Percentiles rank a stretch among this genome's conserved stretches.
These are phyloP conservation scores for Congeria kusceri DNA, from an alignment of 2,888 invertebrate genomes.

Conservation along the genomic window DNA sequence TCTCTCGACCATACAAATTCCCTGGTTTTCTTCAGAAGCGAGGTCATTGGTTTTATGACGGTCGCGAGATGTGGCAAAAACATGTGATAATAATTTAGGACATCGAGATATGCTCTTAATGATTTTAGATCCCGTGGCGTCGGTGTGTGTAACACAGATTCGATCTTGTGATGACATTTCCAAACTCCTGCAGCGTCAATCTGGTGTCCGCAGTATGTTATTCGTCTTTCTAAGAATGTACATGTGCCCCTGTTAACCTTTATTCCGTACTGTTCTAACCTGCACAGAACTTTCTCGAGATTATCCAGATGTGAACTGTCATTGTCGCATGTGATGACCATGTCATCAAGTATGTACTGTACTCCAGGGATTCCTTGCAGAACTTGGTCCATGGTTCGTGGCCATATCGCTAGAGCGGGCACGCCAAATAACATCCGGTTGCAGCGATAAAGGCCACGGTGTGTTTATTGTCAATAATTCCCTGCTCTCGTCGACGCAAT, in stretches of 20 bases:
- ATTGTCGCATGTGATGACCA: constrained; percentile 8
- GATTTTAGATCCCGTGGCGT: constrained; percentile 11
- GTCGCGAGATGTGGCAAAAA: constrained; percentile 28
- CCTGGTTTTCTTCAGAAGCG: constrained; percentile 16
- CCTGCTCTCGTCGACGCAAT: constrained; percentile 42
- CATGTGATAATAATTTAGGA: constrained; percentile 22
- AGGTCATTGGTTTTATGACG: constrained; percentile 14
- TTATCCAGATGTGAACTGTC: constrained; percentile 7
- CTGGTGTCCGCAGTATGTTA: constrained; percentile 37
- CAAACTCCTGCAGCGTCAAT: constrained; percentile 19
- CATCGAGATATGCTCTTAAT: constrained; percentile 23
- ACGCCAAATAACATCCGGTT: constrained; percentile 47
- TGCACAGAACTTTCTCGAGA: constrained; percentile 4
- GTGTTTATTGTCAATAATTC: constrained; percentile 61
- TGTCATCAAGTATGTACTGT: constrained; percentile 12
- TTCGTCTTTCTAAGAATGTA: constrained; percentile 9
- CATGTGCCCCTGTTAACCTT: constrained; percentile 11
- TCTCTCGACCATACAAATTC: constrained; percentile 18
- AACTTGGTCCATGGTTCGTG: constrained; percentile 66
- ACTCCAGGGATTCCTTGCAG: constrained; percentile 56
- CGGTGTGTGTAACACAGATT: constrained; percentile 25
- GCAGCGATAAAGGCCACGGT: constrained; percentile 44
- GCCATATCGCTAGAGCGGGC: constrained; percentile 56
- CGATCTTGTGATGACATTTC: constrained; percentile 15
- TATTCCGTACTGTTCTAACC: constrained; percentile 10